phyloP scores from a whole-genome alignment of 2,888 invertebrate species.

The Cheilosia vulpina region DNA sequence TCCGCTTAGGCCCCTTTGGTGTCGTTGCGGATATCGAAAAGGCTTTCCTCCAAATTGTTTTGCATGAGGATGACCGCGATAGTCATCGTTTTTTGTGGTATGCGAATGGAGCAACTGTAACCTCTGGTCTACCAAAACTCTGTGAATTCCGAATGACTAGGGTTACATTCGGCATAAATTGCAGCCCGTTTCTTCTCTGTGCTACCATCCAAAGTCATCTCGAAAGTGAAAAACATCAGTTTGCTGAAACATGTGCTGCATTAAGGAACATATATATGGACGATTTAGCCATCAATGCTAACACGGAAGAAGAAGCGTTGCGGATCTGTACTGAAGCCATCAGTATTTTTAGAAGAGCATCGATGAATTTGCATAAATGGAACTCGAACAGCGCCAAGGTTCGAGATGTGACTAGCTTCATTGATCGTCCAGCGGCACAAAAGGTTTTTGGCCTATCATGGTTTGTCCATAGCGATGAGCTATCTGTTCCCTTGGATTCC shows the following conservation, averaged over 20 bases:
- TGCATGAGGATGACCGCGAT: constrained; percentile 6
- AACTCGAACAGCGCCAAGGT: constrained; percentile 21
- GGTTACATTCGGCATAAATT: constrained; percentile 10
- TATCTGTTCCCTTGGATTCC: neutral
- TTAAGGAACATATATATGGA: constrained; percentile 28
- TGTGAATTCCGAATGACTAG: neutral
- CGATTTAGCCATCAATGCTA: constrained; percentile 8
- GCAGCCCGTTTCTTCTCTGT: constrained; percentile 10
- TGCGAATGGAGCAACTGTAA: neutral
- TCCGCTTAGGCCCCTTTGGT: constrained; percentile 10
- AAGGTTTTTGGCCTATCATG: constrained; percentile 19
- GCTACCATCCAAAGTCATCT: neutral
- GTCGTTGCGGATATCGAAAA: constrained; percentile 29
- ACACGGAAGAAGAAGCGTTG: too few relatives aligned
- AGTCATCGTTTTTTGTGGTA: constrained; percentile 29
- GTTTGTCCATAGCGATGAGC: constrained; percentile 5
- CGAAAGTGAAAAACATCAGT: neutral
- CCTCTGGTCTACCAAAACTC: neutral
- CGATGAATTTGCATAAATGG: neutral
- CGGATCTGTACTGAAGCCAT: too few relatives aligned
- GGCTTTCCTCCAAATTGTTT: neutral
- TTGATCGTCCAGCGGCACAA: neutral
- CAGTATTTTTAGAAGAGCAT: too few relatives aligned
- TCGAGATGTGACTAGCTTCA: neutral
- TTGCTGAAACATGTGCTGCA: constrained; percentile 16